phyloP scores from a whole-genome alignment of 2,113 vertebrate species.

The Kobus ellipsiprymnus region DNA sequence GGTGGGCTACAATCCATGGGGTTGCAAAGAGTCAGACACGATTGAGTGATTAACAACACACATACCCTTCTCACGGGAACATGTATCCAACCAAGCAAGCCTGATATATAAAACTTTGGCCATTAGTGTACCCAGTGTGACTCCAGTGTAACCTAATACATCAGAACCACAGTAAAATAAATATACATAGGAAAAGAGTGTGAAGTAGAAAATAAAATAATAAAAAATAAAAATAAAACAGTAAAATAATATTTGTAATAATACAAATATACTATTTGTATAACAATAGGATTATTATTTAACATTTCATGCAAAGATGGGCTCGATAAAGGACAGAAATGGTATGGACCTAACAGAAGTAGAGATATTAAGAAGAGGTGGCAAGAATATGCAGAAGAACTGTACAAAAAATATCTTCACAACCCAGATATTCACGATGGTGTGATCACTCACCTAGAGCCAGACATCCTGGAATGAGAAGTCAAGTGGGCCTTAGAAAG shows the following conservation, averaged over 20 bases:
- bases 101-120: background rate
- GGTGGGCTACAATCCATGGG: accelerated
- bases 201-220: background rate
- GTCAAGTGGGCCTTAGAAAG: no score
- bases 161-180: background rate
- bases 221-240: background rate
- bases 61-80: background rate
- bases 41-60: background rate
- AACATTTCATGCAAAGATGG: no score
- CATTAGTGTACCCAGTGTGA: background rate
- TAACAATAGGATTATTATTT: background rate
- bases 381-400: no score
- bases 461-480: no score
- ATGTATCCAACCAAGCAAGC: background rate
- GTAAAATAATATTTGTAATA: background rate
- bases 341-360: no score
- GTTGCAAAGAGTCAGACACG: background rate
- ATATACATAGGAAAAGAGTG: background rate
- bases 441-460: no score
- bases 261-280: background rate
- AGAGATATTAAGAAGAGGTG: no score
- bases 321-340: no score
- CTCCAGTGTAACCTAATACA: background rate
- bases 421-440: no score
- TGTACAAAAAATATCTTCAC: no score